Percentiles rank a stretch among this genome's conserved stretches.
These are phyloP conservation scores for Synaphobranchus kaupii DNA, from an alignment of 2,797 vertebrate species.

Conservation along the genomic window DNA sequence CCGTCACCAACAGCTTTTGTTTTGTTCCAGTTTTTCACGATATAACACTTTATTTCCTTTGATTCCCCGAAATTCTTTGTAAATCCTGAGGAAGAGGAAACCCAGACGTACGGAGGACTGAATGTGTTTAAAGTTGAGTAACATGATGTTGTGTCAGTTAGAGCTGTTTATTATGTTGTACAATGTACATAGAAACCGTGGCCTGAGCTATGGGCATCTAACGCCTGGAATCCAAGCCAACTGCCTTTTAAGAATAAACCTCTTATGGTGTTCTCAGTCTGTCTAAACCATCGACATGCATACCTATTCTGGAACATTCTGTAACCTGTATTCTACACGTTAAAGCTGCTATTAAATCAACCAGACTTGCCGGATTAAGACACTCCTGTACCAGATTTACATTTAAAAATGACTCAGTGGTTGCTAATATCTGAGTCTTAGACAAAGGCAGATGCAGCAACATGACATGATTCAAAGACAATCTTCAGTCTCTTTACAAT, in stretches of 20 bases:
- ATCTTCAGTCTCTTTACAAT: background rate
- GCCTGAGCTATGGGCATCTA: background rate
- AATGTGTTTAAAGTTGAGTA: background rate
- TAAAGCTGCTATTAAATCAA: background rate
- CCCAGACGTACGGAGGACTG: background rate
- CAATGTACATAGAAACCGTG: background rate
- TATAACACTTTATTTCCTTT: too few species aligned
- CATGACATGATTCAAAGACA: background rate
- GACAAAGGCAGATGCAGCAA: background rate
- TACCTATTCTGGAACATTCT: background rate
- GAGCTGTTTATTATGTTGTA: background rate
- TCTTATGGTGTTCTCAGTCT: background rate
- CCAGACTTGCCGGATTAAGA: background rate
- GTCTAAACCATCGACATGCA: background rate
- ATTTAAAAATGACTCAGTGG: background rate
- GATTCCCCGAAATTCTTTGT: too few species aligned
- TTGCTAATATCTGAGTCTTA: background rate
- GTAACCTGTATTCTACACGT: background rate
- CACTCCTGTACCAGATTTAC: background rate
- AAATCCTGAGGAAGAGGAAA: background rate
- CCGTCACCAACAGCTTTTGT: too few species aligned
- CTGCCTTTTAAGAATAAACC: background rate
- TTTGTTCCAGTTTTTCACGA: too few species aligned
- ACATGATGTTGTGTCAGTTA: background rate
- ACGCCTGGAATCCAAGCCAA: background rate